phyloP scores from a whole-genome alignment of 1,140 invertebrate genomes.

The Cylas formicarius region DNA sequence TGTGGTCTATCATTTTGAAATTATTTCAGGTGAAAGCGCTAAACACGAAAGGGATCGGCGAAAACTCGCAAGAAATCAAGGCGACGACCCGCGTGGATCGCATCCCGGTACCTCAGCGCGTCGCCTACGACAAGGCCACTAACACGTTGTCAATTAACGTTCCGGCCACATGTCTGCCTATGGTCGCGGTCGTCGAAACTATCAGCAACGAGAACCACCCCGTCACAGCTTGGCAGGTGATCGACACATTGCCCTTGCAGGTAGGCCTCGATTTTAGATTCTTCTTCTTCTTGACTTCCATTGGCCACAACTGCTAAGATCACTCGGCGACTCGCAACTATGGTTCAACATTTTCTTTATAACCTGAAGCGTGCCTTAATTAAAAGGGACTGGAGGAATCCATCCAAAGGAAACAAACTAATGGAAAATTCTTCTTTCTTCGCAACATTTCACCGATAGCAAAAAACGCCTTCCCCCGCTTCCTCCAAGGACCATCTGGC shows the following conservation, averaged over 20 bases:
- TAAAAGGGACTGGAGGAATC: background rate
- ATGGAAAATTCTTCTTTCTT: too few species aligned
- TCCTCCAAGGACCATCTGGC: too few species aligned
- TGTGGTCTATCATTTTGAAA: background rate
- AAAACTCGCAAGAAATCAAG: constrained; percentile 73
- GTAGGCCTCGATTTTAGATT: too few species aligned
- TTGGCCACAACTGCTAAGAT: too few species aligned
- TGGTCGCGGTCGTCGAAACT: constrained; percentile 65
- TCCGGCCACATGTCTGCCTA: constrained; percentile 62
- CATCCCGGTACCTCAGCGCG: constrained; percentile 71
- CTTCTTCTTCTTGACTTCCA: background rate
- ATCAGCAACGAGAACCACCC: constrained; percentile 50
- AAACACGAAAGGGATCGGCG: constrained; percentile 76
- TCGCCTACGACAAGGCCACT: constrained; percentile 71
- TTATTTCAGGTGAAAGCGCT: constrained; percentile 66
- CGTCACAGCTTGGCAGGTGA: constrained; percentile 59
- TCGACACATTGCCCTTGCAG: constrained; percentile 60
- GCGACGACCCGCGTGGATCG: constrained; percentile 74
- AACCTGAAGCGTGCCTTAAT: too few species aligned
- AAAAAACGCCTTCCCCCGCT: too few species aligned
- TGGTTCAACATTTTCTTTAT: too few species aligned
- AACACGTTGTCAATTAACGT: constrained; percentile 69
- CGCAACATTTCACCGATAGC: too few species aligned
- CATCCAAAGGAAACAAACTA: too few species aligned
- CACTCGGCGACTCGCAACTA: too few species aligned